These are phyloP conservation scores for Monoplex corrugatus DNA, from an alignment of 2,888 invertebrate genomes.

Conservation along the genomic window DNA sequence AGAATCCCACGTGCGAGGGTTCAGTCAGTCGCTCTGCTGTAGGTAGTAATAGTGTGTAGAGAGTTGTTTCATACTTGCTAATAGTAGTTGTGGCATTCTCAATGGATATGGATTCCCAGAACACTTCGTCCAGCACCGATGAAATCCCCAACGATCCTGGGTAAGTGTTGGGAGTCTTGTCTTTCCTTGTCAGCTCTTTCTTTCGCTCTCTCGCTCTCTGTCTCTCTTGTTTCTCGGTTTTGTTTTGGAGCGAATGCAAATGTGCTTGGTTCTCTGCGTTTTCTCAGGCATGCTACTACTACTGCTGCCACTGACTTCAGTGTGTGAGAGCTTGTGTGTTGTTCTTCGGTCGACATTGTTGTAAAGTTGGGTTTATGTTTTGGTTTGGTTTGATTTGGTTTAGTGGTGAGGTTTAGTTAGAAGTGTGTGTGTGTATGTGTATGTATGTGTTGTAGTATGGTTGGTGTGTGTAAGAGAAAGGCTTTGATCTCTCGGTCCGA, in stretches of 20 bases:
- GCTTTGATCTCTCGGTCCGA: not conserved
- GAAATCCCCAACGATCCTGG: slow-evolving; percentile 97
- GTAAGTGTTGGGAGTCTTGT: slow-evolving; percentile 84
- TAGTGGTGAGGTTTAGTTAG: too few species aligned
- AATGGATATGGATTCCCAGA: slow-evolving; percentile 76
- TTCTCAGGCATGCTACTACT: too few species aligned
- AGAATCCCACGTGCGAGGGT: slow-evolving; percentile 63
- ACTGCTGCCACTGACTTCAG: too few species aligned
- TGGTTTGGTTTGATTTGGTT: too few species aligned
- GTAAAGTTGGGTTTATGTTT: too few species aligned
- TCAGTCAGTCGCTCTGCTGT: not conserved
- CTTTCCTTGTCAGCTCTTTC: not conserved
- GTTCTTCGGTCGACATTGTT: too few species aligned
- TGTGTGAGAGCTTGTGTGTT: too few species aligned
- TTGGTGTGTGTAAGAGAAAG: not conserved
- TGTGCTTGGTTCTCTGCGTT: not conserved
- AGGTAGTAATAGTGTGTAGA: not conserved
- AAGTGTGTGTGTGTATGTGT: too few species aligned
- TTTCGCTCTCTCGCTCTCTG: not conserved
- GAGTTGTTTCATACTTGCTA: not conserved
- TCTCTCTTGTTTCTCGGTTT: not conserved
- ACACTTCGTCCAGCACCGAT: slow-evolving; percentile 79
- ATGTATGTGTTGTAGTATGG: too few species aligned
- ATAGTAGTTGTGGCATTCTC: slow-evolving; percentile 54
- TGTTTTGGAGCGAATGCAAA: not conserved